phyloP scores from a whole-genome alignment of 2,888 invertebrate genomes.

The Stenodera caucasica region DNA sequence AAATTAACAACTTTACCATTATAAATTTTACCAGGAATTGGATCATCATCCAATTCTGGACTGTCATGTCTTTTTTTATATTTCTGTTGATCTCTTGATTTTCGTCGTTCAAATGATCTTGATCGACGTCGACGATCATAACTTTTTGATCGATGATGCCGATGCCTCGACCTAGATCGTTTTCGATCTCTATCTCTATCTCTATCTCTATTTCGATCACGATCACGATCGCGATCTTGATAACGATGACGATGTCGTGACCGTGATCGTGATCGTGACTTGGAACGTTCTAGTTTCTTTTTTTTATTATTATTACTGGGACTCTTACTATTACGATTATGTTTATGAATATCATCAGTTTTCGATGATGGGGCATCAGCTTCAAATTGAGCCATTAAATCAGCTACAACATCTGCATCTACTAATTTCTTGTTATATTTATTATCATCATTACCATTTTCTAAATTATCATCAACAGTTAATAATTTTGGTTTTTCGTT shows the following conservation, averaged over 20 bases:
- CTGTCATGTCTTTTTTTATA: constrained; percentile 43
- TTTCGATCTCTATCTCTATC: constrained; percentile 31
- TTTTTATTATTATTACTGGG: constrained; percentile 36
- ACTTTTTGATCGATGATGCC: constrained; percentile 17
- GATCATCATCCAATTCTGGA: constrained; percentile 70
- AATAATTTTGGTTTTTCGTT: constrained; percentile 66
- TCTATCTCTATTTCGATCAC: constrained; percentile 39
- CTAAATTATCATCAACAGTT: constrained; percentile 53
- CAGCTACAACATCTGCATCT: constrained; percentile 64
- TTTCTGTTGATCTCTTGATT: too few species aligned
- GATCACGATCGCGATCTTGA: constrained; percentile 36
- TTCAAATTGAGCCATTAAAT: constrained; percentile 84
- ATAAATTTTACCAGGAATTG: constrained; percentile 85
- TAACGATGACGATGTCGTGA: constrained; percentile 32
- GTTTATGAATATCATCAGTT: constrained; percentile 31
- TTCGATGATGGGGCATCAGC: constrained; percentile 73
- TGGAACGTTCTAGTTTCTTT: constrained; percentile 43
- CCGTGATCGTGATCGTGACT: constrained; percentile 33
- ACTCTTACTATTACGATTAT: constrained; percentile 39
- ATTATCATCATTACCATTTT: constrained; percentile 38
- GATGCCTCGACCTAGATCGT: constrained; percentile 20
- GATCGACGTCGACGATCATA: not conserved
- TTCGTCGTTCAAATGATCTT: not conserved
- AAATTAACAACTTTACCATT: constrained; percentile 93
- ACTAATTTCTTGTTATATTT: constrained; percentile 38